These are phyloP conservation scores for Heliconius cydno DNA, from an alignment of 2,888 invertebrate species.

Conservation along the genomic window DNA sequence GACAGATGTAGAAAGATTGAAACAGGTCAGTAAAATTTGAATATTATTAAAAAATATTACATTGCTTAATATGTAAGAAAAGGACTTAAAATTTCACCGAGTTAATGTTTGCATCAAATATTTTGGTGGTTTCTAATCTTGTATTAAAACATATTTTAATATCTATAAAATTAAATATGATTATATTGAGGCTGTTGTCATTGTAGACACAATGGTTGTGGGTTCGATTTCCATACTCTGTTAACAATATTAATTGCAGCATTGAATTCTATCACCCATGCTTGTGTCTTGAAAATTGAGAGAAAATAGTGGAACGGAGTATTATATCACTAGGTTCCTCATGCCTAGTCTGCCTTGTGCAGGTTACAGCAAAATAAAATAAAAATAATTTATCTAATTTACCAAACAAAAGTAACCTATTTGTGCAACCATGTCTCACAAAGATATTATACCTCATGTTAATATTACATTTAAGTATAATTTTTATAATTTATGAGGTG, in stretches of 20 bases:
- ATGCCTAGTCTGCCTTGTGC: background rate
- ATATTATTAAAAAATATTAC: slow-evolving; percentile 1
- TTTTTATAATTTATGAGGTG: slow-evolving; percentile 19
- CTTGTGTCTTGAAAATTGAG: background rate
- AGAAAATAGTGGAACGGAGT: background rate
- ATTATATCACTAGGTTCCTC: background rate
- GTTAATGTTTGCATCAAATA: background rate
- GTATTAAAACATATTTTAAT: background rate
- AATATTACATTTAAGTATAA: background rate
- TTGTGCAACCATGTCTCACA: slow-evolving; percentile 19
- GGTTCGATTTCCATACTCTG: background rate
- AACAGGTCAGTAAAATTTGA: slow-evolving; percentile 67
- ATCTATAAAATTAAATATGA: background rate
- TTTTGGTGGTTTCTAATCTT: background rate
- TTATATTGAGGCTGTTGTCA: background rate
- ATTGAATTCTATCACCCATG: background rate
- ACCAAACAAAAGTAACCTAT: slow-evolving; percentile 6
- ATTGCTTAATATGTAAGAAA: background rate
- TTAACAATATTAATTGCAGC: background rate
- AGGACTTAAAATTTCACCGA: background rate
- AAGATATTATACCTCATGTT: background rate
- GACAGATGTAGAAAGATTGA: slow-evolving; percentile 77
- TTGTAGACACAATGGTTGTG: background rate
- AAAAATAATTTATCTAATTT: background rate
- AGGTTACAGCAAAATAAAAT: background rate